Evolutionary conservation across 2,888 invertebrate genomes (phyloP).

Genomic region (Pseudoips prasinana): DNA sequence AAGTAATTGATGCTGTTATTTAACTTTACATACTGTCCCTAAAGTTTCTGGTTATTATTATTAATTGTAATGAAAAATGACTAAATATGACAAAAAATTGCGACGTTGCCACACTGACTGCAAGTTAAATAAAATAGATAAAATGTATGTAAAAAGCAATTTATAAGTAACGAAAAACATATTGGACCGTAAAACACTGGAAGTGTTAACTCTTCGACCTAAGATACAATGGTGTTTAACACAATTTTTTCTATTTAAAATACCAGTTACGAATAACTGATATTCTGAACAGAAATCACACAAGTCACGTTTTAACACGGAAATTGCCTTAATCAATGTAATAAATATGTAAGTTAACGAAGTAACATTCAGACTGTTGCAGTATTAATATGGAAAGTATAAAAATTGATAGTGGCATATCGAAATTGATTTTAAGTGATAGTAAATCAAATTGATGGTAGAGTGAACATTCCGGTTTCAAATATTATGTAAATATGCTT

Average conservation of each 20-base stretch:
- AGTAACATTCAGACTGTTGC: conserved; percentile 59
- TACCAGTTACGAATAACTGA: conserved; percentile 11
- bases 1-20: too few species aligned
- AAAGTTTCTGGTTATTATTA: too few species aligned
- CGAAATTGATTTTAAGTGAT: conserved; percentile 42
- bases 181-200: too few species aligned
- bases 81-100: too few species aligned
- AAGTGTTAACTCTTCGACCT: too few species aligned
- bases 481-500: conserved; percentile 36
- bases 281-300: conserved; percentile 31
- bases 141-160: too few species aligned
- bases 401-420: conserved; percentile 57
- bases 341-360: conserved; percentile 33
- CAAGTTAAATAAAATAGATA: too few species aligned
- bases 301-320: conserved; percentile 21
- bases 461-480: conserved; percentile 39
- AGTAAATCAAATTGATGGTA: conserved; percentile 5
- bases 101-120: too few species aligned
- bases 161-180: too few species aligned
- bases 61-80: too few species aligned
- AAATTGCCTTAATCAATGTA: conserved; percentile 55
- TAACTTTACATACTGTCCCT: too few species aligned
- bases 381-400: conserved; percentile 65
- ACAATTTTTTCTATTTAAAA: conserved; percentile 21
- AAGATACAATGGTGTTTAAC: too few species aligned